These are phyloP conservation scores for Erythrocercus mccallii DNA, from an alignment of 2,113 vertebrate species.

Conservation along the genomic window DNA sequence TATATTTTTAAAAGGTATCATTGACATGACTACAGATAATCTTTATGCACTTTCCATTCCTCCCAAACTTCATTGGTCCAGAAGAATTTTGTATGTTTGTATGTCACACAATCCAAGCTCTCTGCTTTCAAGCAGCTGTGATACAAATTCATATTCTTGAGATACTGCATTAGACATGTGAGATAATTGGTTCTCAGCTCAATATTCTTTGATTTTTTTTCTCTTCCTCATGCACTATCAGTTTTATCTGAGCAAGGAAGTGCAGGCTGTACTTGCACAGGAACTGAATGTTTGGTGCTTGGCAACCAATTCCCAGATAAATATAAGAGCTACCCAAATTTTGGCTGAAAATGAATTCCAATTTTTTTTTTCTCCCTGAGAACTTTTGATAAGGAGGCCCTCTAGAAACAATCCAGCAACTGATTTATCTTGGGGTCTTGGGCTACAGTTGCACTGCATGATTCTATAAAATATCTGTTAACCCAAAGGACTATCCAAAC, in stretches of 20 bases:
- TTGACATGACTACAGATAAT: background rate
- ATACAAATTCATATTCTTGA: background rate
- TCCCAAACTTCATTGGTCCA: background rate
- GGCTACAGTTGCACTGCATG: background rate
- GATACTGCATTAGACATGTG: background rate
- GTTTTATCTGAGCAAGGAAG: background rate
- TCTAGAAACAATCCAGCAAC: background rate
- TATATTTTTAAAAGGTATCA: background rate
- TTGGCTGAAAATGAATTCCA: background rate
- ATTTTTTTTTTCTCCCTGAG: background rate
- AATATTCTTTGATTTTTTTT: background rate
- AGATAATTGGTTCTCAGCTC: background rate
- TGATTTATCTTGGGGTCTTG: background rate
- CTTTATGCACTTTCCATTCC: rapidly evolving
- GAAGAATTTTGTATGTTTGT: background rate
- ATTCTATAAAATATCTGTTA: background rate
- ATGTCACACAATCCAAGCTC: background rate
- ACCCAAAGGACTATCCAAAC: background rate
- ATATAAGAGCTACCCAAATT: background rate
- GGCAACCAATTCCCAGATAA: background rate
- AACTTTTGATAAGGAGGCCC: background rate
- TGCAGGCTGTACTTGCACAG: background rate
- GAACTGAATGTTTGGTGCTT: background rate
- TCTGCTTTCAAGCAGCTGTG: background rate
- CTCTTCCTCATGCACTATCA: background rate